phyloP scores from a whole-genome alignment of 2,797 vertebrate species.

The Poeciliopsis paucimaculata region DNA sequence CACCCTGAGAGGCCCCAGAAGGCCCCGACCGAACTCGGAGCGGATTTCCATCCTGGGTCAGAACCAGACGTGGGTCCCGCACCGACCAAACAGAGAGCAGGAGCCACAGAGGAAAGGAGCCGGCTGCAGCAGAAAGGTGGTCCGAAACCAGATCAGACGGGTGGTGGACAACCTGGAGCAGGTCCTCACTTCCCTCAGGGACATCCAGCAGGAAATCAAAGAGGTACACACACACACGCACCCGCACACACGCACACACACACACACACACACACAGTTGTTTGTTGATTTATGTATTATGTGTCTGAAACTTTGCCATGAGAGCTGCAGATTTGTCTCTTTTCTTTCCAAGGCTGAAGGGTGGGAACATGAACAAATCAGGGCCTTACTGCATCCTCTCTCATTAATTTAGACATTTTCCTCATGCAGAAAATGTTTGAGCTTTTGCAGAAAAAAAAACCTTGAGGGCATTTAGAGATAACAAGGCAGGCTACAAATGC shows the following conservation, averaged over 20 bases:
- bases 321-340: background rate
- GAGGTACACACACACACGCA: conserved; percentile 72
- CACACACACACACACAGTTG: background rate
- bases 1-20: conserved; percentile 49
- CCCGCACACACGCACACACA: background rate
- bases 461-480: conserved; percentile 50
- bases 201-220: conserved; percentile 84
- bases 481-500: conserved; percentile 52
- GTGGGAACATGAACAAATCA: conserved; percentile 13
- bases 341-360: conserved; percentile 11
- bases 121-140: conserved; percentile 62
- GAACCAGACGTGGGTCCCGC: conserved; percentile 50
- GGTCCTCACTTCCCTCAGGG: conserved; percentile 79
- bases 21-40: conserved; percentile 44
- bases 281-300: conserved; percentile 12
- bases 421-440: conserved; percentile 42
- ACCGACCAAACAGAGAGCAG: conserved; percentile 20
- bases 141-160: conserved; percentile 81
- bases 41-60: conserved; percentile 25
- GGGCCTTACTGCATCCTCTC: conserved; percentile 25
- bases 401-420: conserved; percentile 29
- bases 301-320: background rate
- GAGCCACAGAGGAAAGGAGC: conserved; percentile 37
- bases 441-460: conserved; percentile 28
- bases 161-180: conserved; percentile 82